These are phyloP conservation scores for Tupaia chinensis DNA, from an alignment of 2,113 vertebrate genomes.

Conservation along the genomic window DNA sequence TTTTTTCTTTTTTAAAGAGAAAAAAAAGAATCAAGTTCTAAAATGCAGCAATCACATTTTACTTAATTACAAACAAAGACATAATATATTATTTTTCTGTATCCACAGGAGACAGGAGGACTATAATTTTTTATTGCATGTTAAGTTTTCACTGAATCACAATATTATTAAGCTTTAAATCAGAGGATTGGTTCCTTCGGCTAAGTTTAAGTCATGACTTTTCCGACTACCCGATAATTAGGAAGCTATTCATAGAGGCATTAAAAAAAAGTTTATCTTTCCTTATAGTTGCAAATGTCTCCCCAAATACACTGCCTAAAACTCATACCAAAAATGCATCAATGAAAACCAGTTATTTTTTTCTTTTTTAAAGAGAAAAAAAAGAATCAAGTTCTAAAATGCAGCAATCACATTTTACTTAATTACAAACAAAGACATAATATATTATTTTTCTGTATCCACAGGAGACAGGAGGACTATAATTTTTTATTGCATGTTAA, in stretches of 20 bases:
- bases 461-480: slow-evolving; percentile 67
- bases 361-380: background rate
- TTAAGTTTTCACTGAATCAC: slow-evolving; percentile 85
- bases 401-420: slow-evolving; percentile 49
- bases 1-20: background rate
- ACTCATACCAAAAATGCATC: background rate
- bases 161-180: slow-evolving; percentile 88
- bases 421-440: slow-evolving; percentile 73
- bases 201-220: slow-evolving; percentile 76
- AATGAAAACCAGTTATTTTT: slow-evolving; percentile 6
- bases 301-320: slow-evolving; percentile 37
- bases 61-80: slow-evolving; percentile 73
- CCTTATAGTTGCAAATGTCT: slow-evolving; percentile 26
- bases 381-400: slow-evolving; percentile 58
- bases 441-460: slow-evolving; percentile 63
- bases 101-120: slow-evolving; percentile 68
- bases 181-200: slow-evolving; percentile 84
- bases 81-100: slow-evolving; percentile 59
- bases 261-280: background rate
- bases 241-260: background rate
- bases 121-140: slow-evolving; percentile 84
- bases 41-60: slow-evolving; percentile 43
- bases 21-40: slow-evolving; percentile 55
- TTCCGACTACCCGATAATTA: no score
- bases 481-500: slow-evolving; percentile 85